phyloP scores from a whole-genome alignment of 2,888 invertebrate genomes.

The Protula sp. region DNA sequence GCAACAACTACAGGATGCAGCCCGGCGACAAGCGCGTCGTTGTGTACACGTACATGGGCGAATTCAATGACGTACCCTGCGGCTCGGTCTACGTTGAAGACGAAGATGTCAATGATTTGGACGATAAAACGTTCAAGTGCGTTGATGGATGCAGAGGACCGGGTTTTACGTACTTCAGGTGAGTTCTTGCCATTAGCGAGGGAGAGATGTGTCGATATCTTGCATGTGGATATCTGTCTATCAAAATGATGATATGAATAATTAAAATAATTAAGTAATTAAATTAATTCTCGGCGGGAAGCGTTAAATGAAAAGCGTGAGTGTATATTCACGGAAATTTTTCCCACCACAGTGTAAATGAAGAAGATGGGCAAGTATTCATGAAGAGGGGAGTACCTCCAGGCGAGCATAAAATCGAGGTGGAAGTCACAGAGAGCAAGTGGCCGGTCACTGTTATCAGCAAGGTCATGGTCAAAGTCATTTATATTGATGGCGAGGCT shows the following conservation, averaged over 20 bases:
- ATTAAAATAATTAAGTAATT: too few relatives aligned
- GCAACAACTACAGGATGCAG: slow-evolving; percentile 70
- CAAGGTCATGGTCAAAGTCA: slow-evolving; percentile 88
- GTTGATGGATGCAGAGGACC: not conserved
- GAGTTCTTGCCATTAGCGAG: too few relatives aligned
- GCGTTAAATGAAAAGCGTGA: too few relatives aligned
- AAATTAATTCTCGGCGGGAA: too few relatives aligned
- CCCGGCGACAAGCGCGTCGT: slow-evolving; percentile 85
- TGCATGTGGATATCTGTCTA: too few relatives aligned
- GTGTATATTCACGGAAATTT: too few relatives aligned
- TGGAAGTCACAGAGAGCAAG: slow-evolving; percentile 74
- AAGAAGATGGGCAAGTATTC: slow-evolving; percentile 82
- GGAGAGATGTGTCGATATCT: too few relatives aligned
- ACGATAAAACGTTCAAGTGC: slow-evolving; percentile 80
- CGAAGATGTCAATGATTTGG: slow-evolving; percentile 96
- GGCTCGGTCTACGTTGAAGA: slow-evolving; percentile 95
- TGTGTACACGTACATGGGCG: slow-evolving; percentile 84
- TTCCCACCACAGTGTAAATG: slow-evolving; percentile 64
- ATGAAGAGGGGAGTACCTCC: slow-evolving; percentile 90
- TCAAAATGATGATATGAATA: too few relatives aligned
- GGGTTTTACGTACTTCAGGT: too few relatives aligned
- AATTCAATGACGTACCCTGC: slow-evolving; percentile 48
- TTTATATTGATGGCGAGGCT: slow-evolving; percentile 91
- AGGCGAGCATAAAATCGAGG: slow-evolving; percentile 73
- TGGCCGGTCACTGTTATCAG: slow-evolving; percentile 74